Evolutionary conservation across 2,797 vertebrate species (phyloP).

Genomic region (Chanos chanos): DNA sequence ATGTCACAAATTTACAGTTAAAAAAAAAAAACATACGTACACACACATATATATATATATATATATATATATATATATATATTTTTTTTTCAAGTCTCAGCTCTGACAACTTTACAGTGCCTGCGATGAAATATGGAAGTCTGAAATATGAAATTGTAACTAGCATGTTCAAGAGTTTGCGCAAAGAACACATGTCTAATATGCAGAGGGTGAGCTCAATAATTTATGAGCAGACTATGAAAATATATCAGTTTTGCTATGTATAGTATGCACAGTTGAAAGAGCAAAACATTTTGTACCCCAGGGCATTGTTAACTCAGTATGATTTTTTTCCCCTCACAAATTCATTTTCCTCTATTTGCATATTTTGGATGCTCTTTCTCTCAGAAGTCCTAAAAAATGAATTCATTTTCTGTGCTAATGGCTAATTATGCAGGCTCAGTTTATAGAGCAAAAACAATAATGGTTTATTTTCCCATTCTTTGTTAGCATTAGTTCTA

Average conservation of each 20-base stretch:
- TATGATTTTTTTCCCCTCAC: too few relatives aligned
- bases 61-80: too few relatives aligned
- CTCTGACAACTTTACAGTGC: too few relatives aligned
- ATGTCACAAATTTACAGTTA: too few relatives aligned
- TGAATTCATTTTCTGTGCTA: constrained; percentile 39
- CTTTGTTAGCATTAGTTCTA: constrained; percentile 22
- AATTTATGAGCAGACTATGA: not conserved
- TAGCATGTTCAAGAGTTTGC: too few relatives aligned
- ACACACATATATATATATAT: too few relatives aligned
- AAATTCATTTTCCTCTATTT: constrained; percentile 41
- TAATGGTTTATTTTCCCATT: constrained; percentile 14
- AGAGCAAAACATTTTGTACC: constrained; percentile 39
- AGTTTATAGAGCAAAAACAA: constrained; percentile 26
- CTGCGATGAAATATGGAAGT: too few relatives aligned
- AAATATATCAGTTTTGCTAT: constrained; percentile 5
- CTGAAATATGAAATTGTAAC: too few relatives aligned
- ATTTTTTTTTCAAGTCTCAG: too few relatives aligned
- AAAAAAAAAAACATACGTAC: too few relatives aligned
- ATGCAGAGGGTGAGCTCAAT: too few relatives aligned
- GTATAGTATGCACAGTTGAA: constrained; percentile 22
- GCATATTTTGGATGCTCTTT: constrained; percentile 42
- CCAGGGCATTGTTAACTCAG: constrained; percentile 32
- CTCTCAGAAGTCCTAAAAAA: constrained; percentile 27
- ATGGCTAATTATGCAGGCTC: constrained; percentile 39
- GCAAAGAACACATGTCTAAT: too few relatives aligned